Percentiles rank a stretch among this genome's conserved stretches.
These are phyloP conservation scores for Monochamus saltuarius DNA, from an alignment of 1,140 invertebrate genomes.

Conservation along the genomic window DNA sequence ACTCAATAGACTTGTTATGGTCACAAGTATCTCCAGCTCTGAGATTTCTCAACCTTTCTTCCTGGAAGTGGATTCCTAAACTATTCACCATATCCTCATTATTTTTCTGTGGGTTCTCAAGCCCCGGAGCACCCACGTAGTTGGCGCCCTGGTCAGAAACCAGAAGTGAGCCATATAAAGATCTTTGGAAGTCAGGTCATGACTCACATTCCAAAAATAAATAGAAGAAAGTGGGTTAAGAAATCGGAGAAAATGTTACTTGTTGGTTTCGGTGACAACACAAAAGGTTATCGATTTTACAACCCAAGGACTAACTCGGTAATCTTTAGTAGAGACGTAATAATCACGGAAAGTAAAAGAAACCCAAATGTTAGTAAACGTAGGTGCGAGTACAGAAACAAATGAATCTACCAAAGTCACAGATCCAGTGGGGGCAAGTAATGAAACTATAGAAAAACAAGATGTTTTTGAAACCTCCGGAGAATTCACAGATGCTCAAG, in stretches of 20 bases:
- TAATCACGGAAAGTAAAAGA: conserved; percentile 34
- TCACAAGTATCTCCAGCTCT: too few relatives aligned
- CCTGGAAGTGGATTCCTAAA: too few relatives aligned
- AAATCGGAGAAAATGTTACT: conserved; percentile 33
- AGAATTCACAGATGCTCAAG: conserved; percentile 54
- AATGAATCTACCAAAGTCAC: too few relatives aligned
- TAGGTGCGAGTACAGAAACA: too few relatives aligned
- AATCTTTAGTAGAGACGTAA: conserved; percentile 40
- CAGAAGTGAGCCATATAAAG: neutral
- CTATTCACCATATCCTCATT: too few relatives aligned
- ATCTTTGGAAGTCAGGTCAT: conserved; percentile 7
- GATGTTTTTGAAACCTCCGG: conserved; percentile 37
- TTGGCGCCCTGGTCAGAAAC: neutral
- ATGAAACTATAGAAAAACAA: neutral
- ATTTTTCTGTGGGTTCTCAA: too few relatives aligned
- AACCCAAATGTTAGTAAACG: conserved; percentile 2
- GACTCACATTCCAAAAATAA: conserved; percentile 7
- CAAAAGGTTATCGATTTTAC: conserved; percentile 47
- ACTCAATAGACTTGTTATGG: too few relatives aligned
- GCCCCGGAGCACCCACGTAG: too few relatives aligned
- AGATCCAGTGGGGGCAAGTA: conserved; percentile 15
- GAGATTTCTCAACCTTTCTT: too few relatives aligned
- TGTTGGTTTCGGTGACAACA: conserved; percentile 44
- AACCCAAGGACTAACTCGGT: conserved; percentile 29
- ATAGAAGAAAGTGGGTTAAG: conserved; percentile 16